Percentiles rank a stretch among this genome's conserved stretches.
Conservation (phyloP, 1,140 invertebrate species). For the Geopemphigus sp. region DNA sequence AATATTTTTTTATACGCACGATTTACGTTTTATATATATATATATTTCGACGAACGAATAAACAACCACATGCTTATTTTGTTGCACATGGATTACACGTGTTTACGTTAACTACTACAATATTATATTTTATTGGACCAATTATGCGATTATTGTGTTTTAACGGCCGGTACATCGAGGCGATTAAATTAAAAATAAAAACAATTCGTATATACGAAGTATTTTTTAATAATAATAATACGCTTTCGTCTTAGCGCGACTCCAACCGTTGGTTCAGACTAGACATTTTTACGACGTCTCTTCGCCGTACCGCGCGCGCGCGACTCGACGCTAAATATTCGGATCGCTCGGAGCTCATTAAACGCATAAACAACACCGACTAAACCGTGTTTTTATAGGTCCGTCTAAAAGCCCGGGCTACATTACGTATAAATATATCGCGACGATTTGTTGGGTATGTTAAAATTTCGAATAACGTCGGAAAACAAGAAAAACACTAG, state of each 20-base stretch:
- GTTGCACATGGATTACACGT: conserved; percentile 35
- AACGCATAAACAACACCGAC: conserved; percentile 23
- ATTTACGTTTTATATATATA: no score
- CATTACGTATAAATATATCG: no score
- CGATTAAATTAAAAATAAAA: background rate
- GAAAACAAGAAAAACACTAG: background rate
- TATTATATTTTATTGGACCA: conserved; percentile 10
- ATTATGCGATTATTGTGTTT: conserved; percentile 14
- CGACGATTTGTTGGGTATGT: conserved; percentile 40
- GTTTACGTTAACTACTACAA: conserved; percentile 11
- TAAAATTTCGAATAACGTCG: conserved; percentile 16
- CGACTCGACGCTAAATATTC: conserved; percentile 29
- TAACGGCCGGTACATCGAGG: background rate
- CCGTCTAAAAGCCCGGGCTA: conserved; percentile 2
- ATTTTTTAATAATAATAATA: background rate
- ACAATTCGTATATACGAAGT: background rate
- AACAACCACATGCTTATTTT: conserved; percentile 16
- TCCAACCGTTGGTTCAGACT: background rate
- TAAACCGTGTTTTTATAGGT: conserved; percentile 25
- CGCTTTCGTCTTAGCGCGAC: background rate
- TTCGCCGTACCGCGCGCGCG: background rate
- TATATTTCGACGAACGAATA: background rate
- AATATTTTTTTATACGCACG: conserved; percentile 22
- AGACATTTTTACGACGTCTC: conserved; percentile 24
- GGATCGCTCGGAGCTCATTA: conserved; percentile 18